These are phyloP conservation scores for Ciona savignyi DNA, from an alignment of 23 tunicate genomes.

Conservation along the genomic window DNA sequence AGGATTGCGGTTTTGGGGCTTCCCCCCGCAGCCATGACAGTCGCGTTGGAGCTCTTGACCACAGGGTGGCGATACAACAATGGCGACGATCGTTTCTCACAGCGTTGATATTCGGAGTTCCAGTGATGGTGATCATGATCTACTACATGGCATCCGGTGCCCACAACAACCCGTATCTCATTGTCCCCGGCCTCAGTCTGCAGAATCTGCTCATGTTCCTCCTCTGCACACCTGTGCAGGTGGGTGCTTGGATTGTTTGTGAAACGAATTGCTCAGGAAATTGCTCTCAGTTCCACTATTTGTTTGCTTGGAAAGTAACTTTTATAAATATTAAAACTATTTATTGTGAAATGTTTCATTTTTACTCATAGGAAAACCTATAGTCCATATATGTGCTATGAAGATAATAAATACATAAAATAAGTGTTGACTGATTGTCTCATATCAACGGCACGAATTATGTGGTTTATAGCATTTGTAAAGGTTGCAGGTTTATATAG, in stretches of 20 bases:
- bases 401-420: no score
- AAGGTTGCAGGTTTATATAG: no score
- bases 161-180: constrained; percentile 56
- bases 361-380: no score
- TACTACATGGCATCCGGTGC: constrained; percentile 88
- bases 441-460: no score
- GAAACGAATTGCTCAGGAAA: no score
- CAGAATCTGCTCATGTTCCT: constrained; percentile 91
- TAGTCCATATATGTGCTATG: no score
- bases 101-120: constrained; percentile 84
- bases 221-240: constrained; percentile 97
- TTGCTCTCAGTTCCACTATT: no score
- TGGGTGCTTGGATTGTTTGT: constrained; percentile 13
- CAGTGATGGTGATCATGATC: constrained; percentile 91
- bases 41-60: constrained; percentile 59
- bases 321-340: no score
- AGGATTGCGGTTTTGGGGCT: constrained; percentile 87
- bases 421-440: no score
- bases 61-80: constrained; percentile 67
- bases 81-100: constrained; percentile 84
- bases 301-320: no score
- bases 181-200: constrained; percentile 77
- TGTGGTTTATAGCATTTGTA: no score
- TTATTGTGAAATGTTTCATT: no score
- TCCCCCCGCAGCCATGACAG: constrained; percentile 55